phyloP scores from a whole-genome alignment of 2,797 vertebrate species.

The Picus viridis region DNA sequence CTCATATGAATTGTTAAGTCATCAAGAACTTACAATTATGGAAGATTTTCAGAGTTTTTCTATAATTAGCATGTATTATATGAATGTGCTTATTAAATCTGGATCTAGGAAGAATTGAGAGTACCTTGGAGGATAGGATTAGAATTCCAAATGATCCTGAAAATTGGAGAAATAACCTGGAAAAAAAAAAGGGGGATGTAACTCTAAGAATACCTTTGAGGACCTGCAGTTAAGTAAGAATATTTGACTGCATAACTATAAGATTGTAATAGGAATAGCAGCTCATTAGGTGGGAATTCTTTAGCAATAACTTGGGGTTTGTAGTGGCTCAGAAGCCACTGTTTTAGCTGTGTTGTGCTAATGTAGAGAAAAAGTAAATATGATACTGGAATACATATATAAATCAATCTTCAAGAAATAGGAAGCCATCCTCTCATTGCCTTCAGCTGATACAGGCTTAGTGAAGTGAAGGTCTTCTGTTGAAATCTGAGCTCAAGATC shows the following conservation, averaged over 20 bases:
- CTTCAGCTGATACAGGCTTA: background rate
- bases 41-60: background rate
- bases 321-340: background rate
- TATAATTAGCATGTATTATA: background rate
- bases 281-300: background rate
- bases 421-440: background rate
- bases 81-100: background rate
- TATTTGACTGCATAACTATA: background rate
- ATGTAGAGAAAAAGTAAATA: background rate
- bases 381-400: background rate
- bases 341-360: background rate
- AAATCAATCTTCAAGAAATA: background rate
- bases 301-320: background rate
- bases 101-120: background rate
- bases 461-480: background rate
- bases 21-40: background rate
- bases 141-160: background rate
- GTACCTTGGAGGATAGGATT: background rate
- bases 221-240: background rate
- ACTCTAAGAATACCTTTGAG: background rate
- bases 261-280: background rate
- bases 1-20: background rate
- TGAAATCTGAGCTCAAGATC: background rate
- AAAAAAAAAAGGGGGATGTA: background rate
- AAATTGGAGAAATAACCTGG: background rate